Percentiles rank a stretch among this genome's conserved stretches.
Conservation (phyloP, 2,888 invertebrate species). For the Hanleya hanleyi region DNA sequence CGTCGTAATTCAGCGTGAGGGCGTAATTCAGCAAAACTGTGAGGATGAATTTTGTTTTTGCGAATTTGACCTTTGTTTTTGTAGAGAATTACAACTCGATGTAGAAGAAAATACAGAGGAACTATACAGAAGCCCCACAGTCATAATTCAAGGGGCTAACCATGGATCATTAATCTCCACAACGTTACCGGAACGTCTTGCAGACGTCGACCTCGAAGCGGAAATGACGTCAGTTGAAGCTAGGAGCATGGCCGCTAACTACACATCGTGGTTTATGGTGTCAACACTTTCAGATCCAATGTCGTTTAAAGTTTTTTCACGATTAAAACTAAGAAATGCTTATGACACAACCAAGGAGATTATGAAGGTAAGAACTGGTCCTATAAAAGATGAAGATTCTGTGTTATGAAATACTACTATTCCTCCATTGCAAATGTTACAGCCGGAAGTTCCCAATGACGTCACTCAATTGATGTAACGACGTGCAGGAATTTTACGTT, state of each 20-base stretch:
- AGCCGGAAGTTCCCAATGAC: too few species aligned
- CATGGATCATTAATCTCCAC: slow-evolving; percentile 32
- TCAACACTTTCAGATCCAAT: background rate
- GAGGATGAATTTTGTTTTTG: too few species aligned
- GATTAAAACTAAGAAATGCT: background rate
- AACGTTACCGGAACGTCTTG: background rate
- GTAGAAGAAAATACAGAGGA: slow-evolving; percentile 16
- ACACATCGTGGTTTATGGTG: slow-evolving; percentile 6
- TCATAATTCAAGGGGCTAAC: slow-evolving; percentile 48
- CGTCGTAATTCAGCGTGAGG: too few species aligned
- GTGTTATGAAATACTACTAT: too few species aligned
- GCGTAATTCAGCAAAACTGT: too few species aligned
- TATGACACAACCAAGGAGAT: slow-evolving; percentile 5
- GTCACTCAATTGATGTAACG: too few species aligned
- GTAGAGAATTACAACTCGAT: slow-evolving; percentile 33
- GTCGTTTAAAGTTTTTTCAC: background rate
- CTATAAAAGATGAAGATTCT: too few species aligned
- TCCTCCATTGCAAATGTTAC: too few species aligned
- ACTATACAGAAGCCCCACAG: slow-evolving; percentile 46
- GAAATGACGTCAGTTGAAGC: slow-evolving; percentile 36
- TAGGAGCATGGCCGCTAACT: background rate
- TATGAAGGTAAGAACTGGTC: slow-evolving; percentile 10
- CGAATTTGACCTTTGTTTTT: background rate
- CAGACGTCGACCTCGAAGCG: slow-evolving; percentile 38
- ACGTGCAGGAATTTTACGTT: too few species aligned